Percentiles rank a stretch among this genome's conserved stretches.
These are phyloP conservation scores for Zalophus californianus DNA, from an alignment of 2,797 vertebrate species.

Conservation along the genomic window DNA sequence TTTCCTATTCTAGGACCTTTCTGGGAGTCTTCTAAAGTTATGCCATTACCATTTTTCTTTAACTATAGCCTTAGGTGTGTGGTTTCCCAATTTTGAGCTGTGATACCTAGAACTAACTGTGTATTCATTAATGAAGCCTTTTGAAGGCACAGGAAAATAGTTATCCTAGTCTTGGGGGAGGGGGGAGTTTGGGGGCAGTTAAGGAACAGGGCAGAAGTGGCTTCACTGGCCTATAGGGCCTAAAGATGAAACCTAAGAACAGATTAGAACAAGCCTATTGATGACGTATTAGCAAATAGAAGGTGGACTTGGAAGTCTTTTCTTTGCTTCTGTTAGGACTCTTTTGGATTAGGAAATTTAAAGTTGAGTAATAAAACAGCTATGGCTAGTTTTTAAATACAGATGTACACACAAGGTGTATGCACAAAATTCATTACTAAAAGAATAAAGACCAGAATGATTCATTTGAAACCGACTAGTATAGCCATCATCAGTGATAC, in stretches of 20 bases:
- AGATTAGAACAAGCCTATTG: background rate
- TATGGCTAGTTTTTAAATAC: background rate
- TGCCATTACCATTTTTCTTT: background rate
- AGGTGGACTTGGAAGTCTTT: background rate
- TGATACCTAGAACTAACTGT: background rate
- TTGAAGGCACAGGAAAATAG: constrained; percentile 41
- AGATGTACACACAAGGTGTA: background rate
- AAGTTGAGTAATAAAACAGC: background rate
- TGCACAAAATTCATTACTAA: background rate
- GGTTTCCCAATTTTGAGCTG: background rate
- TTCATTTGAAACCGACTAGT: constrained; percentile 51
- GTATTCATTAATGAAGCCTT: constrained; percentile 26
- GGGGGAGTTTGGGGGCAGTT: background rate
- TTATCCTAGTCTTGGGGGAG: background rate
- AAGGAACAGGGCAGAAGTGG: background rate
- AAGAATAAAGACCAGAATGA: constrained; percentile 22
- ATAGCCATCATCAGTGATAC: background rate
- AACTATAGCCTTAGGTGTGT: background rate
- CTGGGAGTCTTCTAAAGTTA: background rate
- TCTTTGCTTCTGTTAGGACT: background rate
- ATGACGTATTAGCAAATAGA: constrained; percentile 19
- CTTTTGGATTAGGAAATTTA: background rate
- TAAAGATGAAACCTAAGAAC: background rate
- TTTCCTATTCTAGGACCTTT: constrained; percentile 24
- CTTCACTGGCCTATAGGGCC: background rate